A percentile compares a stretch with the other conserved stretches of the same genome.
Evolutionary conservation across 2,888 invertebrate genomes (phyloP).

Genomic region (Drosophila picticornis): DNA sequence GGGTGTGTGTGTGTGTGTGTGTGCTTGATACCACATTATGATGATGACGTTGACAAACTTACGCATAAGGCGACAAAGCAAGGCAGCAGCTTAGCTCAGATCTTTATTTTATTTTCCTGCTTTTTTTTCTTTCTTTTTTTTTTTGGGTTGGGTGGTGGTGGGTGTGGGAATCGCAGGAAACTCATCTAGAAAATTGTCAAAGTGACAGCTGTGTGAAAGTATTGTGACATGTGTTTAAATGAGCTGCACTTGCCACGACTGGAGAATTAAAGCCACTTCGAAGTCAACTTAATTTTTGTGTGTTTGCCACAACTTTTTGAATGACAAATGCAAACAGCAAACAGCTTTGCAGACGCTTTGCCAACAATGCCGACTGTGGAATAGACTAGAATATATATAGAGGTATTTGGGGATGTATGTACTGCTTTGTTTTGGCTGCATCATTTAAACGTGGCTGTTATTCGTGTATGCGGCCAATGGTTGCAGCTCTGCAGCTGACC

Average conservation of each 20-base stretch:
- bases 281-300: slow-evolving; percentile 65
- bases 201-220: slow-evolving; percentile 80
- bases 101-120: slow-evolving; percentile 28
- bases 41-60: slow-evolving; percentile 79
- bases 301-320: slow-evolving; percentile 65
- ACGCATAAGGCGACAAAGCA: slow-evolving; percentile 56
- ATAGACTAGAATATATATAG: background rate
- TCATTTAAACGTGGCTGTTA: slow-evolving; percentile 71
- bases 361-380: slow-evolving; percentile 55
- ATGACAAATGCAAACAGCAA: slow-evolving; percentile 61
- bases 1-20: slow-evolving; percentile 10
- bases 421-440: slow-evolving; percentile 66
- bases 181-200: slow-evolving; percentile 82
- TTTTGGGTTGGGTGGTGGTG: slow-evolving; percentile 9
- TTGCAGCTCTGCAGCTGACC: slow-evolving; percentile 47
- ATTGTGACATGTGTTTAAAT: slow-evolving; percentile 82
- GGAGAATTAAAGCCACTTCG: slow-evolving; percentile 61
- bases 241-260: slow-evolving; percentile 70
- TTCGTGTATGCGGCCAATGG: slow-evolving; percentile 62
- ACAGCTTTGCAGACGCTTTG: slow-evolving; percentile 62
- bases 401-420: slow-evolving; percentile 1
- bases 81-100: slow-evolving; percentile 61
- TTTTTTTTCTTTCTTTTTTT: slow-evolving; percentile 11
- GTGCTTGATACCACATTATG: slow-evolving; percentile 52
- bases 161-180: slow-evolving; percentile 66